Percentiles rank a stretch among this genome's conserved stretches.
Evolutionary conservation across 1,140 invertebrate genomes (phyloP).

Genomic region (Zophobas atratus): DNA sequence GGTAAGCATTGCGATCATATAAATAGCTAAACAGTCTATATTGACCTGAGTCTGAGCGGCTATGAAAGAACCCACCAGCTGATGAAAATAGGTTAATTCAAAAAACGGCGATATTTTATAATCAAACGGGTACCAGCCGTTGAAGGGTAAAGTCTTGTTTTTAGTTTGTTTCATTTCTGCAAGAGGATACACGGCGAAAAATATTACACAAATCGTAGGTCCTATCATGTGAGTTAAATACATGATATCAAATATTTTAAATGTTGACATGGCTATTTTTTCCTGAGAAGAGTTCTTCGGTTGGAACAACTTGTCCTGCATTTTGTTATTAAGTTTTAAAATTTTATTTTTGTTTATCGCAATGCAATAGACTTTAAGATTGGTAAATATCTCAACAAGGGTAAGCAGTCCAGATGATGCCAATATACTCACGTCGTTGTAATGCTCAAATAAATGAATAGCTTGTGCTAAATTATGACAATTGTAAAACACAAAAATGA

Average conservation of each 20-base stretch:
- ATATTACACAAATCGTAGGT: neutral
- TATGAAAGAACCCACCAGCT: slow-evolving; percentile 6
- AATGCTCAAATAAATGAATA: too few relatives aligned
- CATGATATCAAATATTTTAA: slow-evolving; percentile 7
- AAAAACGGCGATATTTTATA: slow-evolving; percentile 10
- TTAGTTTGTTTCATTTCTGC: slow-evolving; percentile 10
- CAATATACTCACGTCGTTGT: too few relatives aligned
- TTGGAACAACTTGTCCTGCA: neutral
- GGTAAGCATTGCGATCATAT: slow-evolving; percentile 31
- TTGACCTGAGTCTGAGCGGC: neutral
- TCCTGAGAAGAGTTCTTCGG: slow-evolving; percentile 1
- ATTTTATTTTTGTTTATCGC: neutral
- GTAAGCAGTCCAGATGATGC: too few relatives aligned
- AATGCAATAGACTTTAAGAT: neutral
- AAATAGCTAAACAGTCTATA: slow-evolving; percentile 26
- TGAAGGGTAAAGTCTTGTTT: slow-evolving; percentile 34
- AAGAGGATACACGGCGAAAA: slow-evolving; percentile 8
- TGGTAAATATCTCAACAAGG: too few relatives aligned
- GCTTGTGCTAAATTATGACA: too few relatives aligned
- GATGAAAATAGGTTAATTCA: slow-evolving; percentile 34
- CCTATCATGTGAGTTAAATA: neutral
- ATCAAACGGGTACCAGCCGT: slow-evolving; percentile 43
- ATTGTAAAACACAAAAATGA: too few relatives aligned
- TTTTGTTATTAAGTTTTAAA: neutral
- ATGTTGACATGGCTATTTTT: neutral